phyloP scores from a whole-genome alignment of 2,888 invertebrate species.

The Rambutsinella grinnellia region DNA sequence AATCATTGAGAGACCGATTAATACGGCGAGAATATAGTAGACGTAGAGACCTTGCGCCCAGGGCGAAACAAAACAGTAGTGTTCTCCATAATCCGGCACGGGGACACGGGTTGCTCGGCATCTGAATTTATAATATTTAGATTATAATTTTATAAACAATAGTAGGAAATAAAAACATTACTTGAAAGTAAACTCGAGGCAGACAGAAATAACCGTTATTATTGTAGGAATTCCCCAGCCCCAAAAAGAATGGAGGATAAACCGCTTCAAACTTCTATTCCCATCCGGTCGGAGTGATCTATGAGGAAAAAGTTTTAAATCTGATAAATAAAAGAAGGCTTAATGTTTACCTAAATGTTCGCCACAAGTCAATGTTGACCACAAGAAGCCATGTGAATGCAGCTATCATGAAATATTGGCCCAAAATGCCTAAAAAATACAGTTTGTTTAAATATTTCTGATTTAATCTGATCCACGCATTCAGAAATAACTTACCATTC shows the following conservation, averaged over 20 bases:
- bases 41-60: constrained; percentile 45
- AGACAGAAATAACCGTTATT: constrained; percentile 18
- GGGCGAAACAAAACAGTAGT: constrained; percentile 35
- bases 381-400: constrained; percentile 42
- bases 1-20: constrained; percentile 3
- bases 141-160: no score
- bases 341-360: constrained; percentile 26
- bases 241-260: constrained; percentile 7
- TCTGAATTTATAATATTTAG: constrained; percentile 9
- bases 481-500: constrained; percentile 6
- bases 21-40: constrained; percentile 34
- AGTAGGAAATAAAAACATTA: no score
- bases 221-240: constrained; percentile 40
- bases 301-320: not conserved
- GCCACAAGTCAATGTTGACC: constrained; percentile 43
- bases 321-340: not conserved
- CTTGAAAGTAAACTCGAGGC: constrained; percentile 16
- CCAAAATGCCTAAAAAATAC: constrained; percentile 12
- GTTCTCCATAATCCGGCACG: constrained; percentile 31
- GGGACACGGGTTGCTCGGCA: constrained; percentile 18
- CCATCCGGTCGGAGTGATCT: constrained; percentile 23
- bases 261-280: constrained; percentile 10
- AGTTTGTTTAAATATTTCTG: no score
- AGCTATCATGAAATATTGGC: constrained; percentile 36
- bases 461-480: not conserved